Evolutionary conservation across 2,888 invertebrate species (phyloP).

Genomic region (Lasioglossum villosulum): DNA sequence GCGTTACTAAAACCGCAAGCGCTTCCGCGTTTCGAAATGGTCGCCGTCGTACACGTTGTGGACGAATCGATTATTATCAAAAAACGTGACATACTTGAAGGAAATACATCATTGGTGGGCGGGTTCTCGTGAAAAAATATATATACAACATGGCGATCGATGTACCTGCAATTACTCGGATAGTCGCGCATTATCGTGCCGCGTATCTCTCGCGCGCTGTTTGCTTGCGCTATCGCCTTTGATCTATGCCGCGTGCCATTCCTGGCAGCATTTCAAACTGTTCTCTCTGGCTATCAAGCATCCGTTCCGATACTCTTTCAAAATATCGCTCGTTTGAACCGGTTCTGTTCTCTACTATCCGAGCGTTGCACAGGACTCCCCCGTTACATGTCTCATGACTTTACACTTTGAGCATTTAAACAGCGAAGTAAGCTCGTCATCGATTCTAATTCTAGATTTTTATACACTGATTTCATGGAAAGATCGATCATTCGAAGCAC

Average conservation of each 20-base stretch:
- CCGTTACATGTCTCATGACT: not conserved
- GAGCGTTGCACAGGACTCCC: not conserved
- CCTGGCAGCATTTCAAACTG: conserved; percentile 8
- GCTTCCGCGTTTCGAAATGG: conserved; percentile 25
- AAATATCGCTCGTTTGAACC: not conserved
- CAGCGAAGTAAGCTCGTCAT: not conserved
- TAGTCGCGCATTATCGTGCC: conserved; percentile 26
- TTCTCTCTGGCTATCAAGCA: not conserved
- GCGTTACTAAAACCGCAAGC: not conserved
- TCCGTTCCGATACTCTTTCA: not conserved
- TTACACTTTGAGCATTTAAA: not conserved
- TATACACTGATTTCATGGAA: not conserved
- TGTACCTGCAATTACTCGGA: conserved; percentile 40
- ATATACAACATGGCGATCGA: conserved; percentile 31
- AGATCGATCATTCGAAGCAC: not conserved
- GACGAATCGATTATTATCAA: conserved; percentile 30
- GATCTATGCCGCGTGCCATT: conserved; percentile 6
- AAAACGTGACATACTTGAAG: not conserved
- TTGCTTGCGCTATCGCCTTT: not conserved
- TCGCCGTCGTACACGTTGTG: conserved; percentile 8
- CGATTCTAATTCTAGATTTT: not conserved
- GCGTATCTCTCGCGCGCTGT: not conserved
- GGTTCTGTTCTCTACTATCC: not conserved
- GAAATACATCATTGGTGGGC: conserved; percentile 10
- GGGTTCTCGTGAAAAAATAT: conserved; percentile 30